These are phyloP conservation scores for Saguinus imperator DNA, from an alignment of 2,113 vertebrate genomes.

Conservation along the genomic window DNA sequence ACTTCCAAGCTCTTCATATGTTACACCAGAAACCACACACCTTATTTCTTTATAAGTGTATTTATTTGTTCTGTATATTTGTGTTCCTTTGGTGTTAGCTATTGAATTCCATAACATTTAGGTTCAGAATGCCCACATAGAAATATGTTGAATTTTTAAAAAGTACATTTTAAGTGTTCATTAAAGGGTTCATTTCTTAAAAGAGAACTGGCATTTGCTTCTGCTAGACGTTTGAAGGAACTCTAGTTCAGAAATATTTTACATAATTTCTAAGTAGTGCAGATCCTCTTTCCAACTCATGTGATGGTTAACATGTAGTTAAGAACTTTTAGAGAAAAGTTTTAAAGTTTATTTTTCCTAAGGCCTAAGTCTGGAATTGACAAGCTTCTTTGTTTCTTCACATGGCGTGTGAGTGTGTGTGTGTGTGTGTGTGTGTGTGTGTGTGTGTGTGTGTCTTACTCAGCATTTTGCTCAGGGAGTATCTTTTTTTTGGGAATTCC, in stretches of 20 bases:
- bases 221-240: neutral
- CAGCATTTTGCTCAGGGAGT: fast-evolving
- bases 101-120: neutral
- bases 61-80: neutral
- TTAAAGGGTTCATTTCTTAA: neutral
- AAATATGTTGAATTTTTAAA: no score
- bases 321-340: neutral
- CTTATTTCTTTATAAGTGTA: neutral
- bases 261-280: neutral
- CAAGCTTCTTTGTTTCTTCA: neutral
- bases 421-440: no score
- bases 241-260: neutral
- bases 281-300: neutral
- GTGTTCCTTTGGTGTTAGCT: neutral
- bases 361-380: neutral
- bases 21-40: neutral
- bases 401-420: no score
- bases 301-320: neutral
- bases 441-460: neutral
- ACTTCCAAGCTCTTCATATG: neutral
- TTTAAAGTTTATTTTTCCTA: neutral
- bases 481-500: neutral
- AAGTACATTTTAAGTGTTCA: neutral
- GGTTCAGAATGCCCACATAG: neutral
- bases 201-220: constrained; percentile 8